phyloP scores from a whole-genome alignment of 2,113 vertebrate genomes.

The Orientallactaga bullata region DNA sequence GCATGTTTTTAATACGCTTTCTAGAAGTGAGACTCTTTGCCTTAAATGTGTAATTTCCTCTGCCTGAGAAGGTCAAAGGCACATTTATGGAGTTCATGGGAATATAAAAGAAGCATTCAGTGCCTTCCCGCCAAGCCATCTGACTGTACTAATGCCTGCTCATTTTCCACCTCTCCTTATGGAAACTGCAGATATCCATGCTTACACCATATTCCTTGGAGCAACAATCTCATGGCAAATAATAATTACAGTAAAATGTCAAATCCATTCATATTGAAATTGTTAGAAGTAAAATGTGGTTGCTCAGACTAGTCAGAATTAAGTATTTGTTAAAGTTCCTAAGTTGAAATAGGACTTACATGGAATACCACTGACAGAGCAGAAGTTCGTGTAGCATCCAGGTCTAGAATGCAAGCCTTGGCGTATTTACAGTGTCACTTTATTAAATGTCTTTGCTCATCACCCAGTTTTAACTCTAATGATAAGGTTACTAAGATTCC shows the following conservation, averaged over 20 bases:
- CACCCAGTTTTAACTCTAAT: constrained; percentile 30
- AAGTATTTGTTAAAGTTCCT: constrained; percentile 54
- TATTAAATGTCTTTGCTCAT: constrained; percentile 5
- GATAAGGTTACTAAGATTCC: not conserved
- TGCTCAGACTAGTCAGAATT: constrained; percentile 61
- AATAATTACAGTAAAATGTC: constrained; percentile 63
- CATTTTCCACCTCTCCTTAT: constrained; percentile 39
- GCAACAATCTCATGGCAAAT: constrained; percentile 45
- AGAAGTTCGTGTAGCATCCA: not conserved
- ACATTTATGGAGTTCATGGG: constrained; percentile 62
- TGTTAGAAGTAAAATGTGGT: constrained; percentile 61
- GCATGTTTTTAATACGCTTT: constrained; percentile 58
- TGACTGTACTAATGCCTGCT: constrained; percentile 63
- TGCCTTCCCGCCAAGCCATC: constrained; percentile 57
- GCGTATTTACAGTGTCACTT: constrained; percentile 8
- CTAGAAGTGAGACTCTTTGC: constrained; percentile 68
- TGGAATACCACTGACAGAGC: constrained; percentile 14
- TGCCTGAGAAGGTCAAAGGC: constrained; percentile 75
- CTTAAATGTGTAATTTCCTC: constrained; percentile 72
- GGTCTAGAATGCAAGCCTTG: constrained; percentile 12
- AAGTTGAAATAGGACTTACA: constrained; percentile 48
- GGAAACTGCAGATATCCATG: constrained; percentile 62
- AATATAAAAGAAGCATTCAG: constrained; percentile 70
- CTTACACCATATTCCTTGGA: constrained; percentile 25
- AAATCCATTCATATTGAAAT: constrained; percentile 69